Base-by-base conservation (phyloP, 2,888 invertebrate species). In the Lycaena phlaeas region DNA sequence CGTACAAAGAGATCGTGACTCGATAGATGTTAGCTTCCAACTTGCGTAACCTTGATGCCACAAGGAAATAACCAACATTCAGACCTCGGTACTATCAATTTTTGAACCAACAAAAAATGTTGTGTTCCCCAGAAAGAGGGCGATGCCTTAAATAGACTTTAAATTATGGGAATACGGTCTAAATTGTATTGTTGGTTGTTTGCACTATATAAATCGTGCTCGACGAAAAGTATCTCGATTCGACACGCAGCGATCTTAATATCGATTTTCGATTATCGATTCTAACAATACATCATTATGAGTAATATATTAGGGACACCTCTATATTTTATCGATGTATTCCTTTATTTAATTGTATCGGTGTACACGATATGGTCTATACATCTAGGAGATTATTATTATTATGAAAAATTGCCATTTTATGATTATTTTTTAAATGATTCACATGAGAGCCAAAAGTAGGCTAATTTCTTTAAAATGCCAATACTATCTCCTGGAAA, bases 1-100 rank as follows among this genome's bases (percentile, higher is more conserved):
- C 40, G 40, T 37, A 39, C 47, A 51, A 50, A 46, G 42, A 36
- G 45, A 42, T 55, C 58, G 56, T 56, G 56, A 57, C 56, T 51
- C 25, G 38, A 41, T 47, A 45, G 39, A 41, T 44, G 50, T 52
- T 50, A 50, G 53, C 44, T 51, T 47, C 53, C 49, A 50, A 45
- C 45, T 59, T 56, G 52, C 53, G 48, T 52, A 57, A 59, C 52
- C 49, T 52, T 48, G 42, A 42, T 41, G 26, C 44, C 42, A 44
- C 34, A 44, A 46, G 50, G 26, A 51, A 54, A 48, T 46, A 49
- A 46, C 51, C 47, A 48, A 48, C 48, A 49, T 53, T 53, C 27
- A 41, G 39, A 39, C 39, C 40, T 52, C 44, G 42, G 42, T 43
- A 44, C 43, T 46, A 51, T 50, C 43, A 49, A 45, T 52, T 49